Evolutionary conservation across 2,888 invertebrate species (phyloP).

Genomic region (Drosophila peninsularis): DNA sequence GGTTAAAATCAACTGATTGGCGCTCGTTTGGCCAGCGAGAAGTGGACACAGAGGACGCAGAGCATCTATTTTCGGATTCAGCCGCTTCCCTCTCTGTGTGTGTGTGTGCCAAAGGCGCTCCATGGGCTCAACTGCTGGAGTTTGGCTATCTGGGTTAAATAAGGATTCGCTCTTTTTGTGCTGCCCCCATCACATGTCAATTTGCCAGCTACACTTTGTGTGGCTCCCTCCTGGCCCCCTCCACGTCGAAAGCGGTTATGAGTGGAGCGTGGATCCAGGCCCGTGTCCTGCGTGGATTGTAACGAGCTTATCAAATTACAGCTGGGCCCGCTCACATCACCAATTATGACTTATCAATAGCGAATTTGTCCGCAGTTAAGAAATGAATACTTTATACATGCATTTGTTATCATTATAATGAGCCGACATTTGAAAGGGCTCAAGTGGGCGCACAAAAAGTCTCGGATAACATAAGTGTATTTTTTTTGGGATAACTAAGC

Average conservation of each 20-base stretch:
- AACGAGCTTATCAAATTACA: constrained; percentile 6
- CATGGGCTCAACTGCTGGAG: constrained; percentile 30
- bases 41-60: constrained; percentile 33
- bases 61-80: constrained; percentile 44
- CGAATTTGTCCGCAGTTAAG: constrained; percentile 2
- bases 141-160: constrained; percentile 40
- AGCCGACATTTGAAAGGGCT: background rate
- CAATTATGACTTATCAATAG: constrained; percentile 7
- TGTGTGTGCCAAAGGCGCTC: constrained; percentile 13
- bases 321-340: background rate
- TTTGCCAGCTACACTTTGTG: constrained; percentile 36
- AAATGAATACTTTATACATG: background rate
- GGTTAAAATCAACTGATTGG: constrained; percentile 36
- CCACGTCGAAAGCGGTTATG: background rate
- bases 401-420: background rate
- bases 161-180: constrained; percentile 39
- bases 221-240: background rate
- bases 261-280: background rate
- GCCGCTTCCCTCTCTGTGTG: background rate
- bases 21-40: constrained; percentile 36
- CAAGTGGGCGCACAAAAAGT: background rate
- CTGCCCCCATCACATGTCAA: constrained; percentile 54
- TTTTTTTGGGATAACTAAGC: too few relatives aligned
- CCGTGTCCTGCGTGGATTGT: background rate
- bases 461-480: background rate